Evolutionary conservation across 2,113 vertebrate species (phyloP).

Genomic region (Euleptes europaea): DNA sequence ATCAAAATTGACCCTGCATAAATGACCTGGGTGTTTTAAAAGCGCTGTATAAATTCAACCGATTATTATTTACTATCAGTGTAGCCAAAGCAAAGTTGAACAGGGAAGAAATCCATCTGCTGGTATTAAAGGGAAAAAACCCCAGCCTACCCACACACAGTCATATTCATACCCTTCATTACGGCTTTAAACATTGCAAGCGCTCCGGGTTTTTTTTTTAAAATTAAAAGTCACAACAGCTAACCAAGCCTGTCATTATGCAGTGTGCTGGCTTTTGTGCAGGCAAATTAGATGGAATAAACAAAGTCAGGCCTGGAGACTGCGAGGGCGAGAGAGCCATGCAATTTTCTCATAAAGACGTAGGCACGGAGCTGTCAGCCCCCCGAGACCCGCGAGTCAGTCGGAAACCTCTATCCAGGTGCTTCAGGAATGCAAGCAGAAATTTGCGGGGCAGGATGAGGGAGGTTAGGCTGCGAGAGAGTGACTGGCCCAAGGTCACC

Average conservation of each 20-base stretch:
- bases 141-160: neutral
- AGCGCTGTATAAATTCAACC: no score
- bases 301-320: slow-evolving; percentile 9
- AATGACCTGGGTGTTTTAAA: no score
- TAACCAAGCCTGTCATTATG: slow-evolving; percentile 42
- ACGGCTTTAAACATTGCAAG: slow-evolving; percentile 51
- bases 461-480: neutral
- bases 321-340: neutral
- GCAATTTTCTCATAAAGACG: slow-evolving; percentile 11
- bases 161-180: neutral
- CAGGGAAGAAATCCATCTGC: no score
- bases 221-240: slow-evolving; percentile 57
- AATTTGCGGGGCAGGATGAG: neutral
- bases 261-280: slow-evolving; percentile 37
- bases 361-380: neutral
- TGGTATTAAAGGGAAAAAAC: neutral
- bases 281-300: slow-evolving; percentile 38
- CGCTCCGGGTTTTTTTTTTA: neutral
- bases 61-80: neutral
- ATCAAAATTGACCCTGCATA: no score
- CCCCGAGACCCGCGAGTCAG: neutral
- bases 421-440: neutral
- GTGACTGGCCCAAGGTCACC: no score
- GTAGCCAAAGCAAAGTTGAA: no score
- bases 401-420: neutral